Evolutionary conservation across 2,113 vertebrate species (phyloP).

Genomic region (Rhizomys pruinosus): DNA sequence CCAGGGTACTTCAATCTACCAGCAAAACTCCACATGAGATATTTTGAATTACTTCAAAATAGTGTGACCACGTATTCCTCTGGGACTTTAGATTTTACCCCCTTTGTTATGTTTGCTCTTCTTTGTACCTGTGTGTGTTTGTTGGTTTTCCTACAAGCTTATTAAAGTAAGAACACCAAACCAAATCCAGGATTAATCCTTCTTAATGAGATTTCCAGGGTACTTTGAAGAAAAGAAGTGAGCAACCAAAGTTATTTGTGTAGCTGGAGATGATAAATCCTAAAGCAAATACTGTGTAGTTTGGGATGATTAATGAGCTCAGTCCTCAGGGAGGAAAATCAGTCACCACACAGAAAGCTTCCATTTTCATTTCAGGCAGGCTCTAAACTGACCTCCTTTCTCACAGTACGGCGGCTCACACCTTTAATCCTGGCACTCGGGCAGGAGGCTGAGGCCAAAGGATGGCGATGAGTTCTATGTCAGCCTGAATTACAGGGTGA

Average conservation of each 20-base stretch:
- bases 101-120: slow-evolving; percentile 29
- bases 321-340: not conserved
- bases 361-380: not conserved
- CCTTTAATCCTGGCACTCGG: not conserved
- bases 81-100: not conserved
- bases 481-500: not conserved
- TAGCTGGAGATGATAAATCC: slow-evolving; percentile 46
- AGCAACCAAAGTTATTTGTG: slow-evolving; percentile 35
- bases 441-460: not conserved
- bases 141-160: slow-evolving; percentile 54
- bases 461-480: not conserved
- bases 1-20: not conserved
- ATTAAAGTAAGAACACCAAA: slow-evolving; percentile 52
- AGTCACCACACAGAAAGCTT: slow-evolving; percentile 38
- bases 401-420: not conserved
- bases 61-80: not conserved
- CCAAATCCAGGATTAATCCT: slow-evolving; percentile 43
- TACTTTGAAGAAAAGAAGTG: slow-evolving; percentile 61
- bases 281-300: not conserved
- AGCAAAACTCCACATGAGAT: not conserved
- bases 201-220: slow-evolving; percentile 60
- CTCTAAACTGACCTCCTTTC: slow-evolving; percentile 1
- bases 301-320: slow-evolving; percentile 1
- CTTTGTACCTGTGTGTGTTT: slow-evolving; percentile 30
- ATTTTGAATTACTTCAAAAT: not conserved